Base-by-base conservation (phyloP, 2,797 vertebrate genomes). In the Meriones psammophilus region DNA sequence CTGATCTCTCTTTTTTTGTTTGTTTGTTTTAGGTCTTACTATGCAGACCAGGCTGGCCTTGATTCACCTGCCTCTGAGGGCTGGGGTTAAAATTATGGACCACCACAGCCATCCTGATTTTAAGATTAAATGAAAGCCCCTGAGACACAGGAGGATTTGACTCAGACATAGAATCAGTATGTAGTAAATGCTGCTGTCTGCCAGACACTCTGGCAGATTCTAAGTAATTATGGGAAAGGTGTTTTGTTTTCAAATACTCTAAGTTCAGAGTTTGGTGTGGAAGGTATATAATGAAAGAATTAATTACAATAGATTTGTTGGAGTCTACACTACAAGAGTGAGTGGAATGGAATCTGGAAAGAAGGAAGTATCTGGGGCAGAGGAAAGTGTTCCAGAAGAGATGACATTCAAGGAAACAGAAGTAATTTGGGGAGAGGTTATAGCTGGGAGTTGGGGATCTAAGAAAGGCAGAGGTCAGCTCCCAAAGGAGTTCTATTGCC, bases 261-360 rank as follows among this genome's bases (percentile, higher is more conserved):
- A 93, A 64, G 50, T 66, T 94, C 84, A 62, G 15, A 36, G 88
- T 88, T 78, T 95, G 46, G 1, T 62, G 30, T n/a, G 74, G 66
- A 85, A 90, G 60, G 84, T 2, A 68, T 1, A 56, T 24, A 92
- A 71, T 24, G 10, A 76, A 94, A 91, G 74, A 84, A 86, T 33
- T 80, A 86, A 74, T 64, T 58, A 73, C 13, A 97, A 33, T n/a
- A 73, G 81, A 78, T 64, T 62, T 89, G 74, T 87, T 79, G 73
- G 89, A 89, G 88, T 93, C 78, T 68, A 91, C n/a, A 74, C 77
- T 69, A 68, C 6, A 58, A 54, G 14, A 78, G 24, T 77, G 86
- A 80, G 20, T 64, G 8, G 26, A 30, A 4, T 39, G 12, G 1
- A 33, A 50, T 17, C 0, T 3, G 4, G 15, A n/a, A 56, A 68